Evolutionary conservation across 2,888 invertebrate genomes (phyloP), one percentile per base, ranked within the genome.

Genomic region (Metellina segmentata): DNA sequence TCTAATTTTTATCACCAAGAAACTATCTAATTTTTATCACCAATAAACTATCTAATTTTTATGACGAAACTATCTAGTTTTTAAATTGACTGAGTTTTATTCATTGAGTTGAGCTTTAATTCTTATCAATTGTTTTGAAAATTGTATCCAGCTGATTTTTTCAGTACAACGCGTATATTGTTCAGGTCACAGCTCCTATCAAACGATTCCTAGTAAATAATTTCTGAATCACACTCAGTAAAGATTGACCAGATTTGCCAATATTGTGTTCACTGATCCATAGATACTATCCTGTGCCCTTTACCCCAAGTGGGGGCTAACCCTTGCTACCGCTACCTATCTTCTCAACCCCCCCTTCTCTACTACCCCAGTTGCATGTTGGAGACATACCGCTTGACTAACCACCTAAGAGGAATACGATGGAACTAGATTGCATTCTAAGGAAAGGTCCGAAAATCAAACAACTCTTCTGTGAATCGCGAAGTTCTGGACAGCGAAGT

Each of bases 361-460:
- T 74, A 53, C 75, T 61, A 16, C 75, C 74, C 85, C 51, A 78
- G 20, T 5, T 51, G 77, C 51, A 77, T 78, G 72, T 86, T 70
- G 91, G 83, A 91, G 91, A 87, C 49, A 61, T 71, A 83, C 87
- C 91, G 86, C 75, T 85, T 82, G 91, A 87, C 71, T 70, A 87
- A 87, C 91, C 91, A 91, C 91, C 91, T 87, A 78, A 7, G 83
- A 61, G 16, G 5, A 11, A 16, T 61, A 61, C 9, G 13, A 16
- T 61, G 61, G 16, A 61, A 61, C 16, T 16, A 61, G 16, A 61
- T 16, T 16, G 5, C 61, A 16, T 61, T 61, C 11, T 61, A 61
- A 5, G 61, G 61, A 61, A 16, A 61, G 61, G 11, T 61, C 61
- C 61, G 5, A 34, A 34, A 34, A 34, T 34, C 34, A 34, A 34